phyloP scores from a whole-genome alignment of 1,140 invertebrate genomes.

The Dysdera silvatica region DNA sequence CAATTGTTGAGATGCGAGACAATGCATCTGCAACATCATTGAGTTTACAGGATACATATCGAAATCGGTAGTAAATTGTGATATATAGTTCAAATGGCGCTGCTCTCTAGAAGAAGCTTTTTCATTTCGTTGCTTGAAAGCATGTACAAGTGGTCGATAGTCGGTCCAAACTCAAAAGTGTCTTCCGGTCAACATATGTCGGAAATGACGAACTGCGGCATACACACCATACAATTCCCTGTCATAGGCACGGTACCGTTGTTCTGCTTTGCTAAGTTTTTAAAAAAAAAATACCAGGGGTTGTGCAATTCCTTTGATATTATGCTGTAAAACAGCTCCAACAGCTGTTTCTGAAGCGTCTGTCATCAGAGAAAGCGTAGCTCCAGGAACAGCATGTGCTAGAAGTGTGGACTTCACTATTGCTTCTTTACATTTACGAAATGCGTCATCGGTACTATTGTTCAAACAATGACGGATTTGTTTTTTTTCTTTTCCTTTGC shows the following conservation, averaged over 20 bases:
- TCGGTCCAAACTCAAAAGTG: slow-evolving; percentile 36
- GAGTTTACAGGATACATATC: slow-evolving; percentile 39
- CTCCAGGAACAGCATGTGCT: neutral
- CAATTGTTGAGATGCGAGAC: no score
- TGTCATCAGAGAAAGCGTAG: neutral
- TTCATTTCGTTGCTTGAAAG: slow-evolving; percentile 30
- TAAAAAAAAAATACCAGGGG: slow-evolving; percentile 41
- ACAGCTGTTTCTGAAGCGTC: neutral
- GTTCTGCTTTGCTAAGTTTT: slow-evolving; percentile 39
- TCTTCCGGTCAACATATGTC: slow-evolving; percentile 43
- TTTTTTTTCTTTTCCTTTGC: no score
- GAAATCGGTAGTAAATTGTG: slow-evolving; percentile 41
- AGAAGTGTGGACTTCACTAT: neutral
- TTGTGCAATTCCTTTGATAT: neutral
- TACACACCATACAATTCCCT: slow-evolving; percentile 48
- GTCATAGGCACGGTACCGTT: slow-evolving; percentile 44
- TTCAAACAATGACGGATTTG: neutral
- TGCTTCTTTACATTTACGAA: neutral
- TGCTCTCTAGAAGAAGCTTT: slow-evolving; percentile 6
- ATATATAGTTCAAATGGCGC: slow-evolving; percentile 41
- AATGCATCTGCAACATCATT: slow-evolving; percentile 35
- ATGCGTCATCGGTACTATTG: neutral
- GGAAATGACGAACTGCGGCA: slow-evolving; percentile 43
- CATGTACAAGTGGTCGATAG: slow-evolving; percentile 37
- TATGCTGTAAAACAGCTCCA: neutral